Base-by-base conservation (phyloP, 2,113 vertebrate genomes). In the Formicarius rufipectus region DNA sequence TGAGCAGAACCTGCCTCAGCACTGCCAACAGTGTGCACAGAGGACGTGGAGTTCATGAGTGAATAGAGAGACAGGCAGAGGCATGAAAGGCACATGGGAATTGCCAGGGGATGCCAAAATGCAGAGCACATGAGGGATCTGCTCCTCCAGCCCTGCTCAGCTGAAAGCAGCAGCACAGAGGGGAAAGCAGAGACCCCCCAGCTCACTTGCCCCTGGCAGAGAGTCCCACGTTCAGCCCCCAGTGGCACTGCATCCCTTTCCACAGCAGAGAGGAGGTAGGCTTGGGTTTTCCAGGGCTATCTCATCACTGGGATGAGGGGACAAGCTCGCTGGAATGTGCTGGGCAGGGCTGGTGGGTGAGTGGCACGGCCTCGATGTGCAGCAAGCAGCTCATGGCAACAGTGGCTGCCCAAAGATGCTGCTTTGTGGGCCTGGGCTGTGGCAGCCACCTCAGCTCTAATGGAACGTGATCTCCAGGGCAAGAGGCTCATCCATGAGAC, bases 351-450 rank as follows among this genome's bases (percentile, higher is more conserved):
- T 63, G 72, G 15, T 25, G 28, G 44, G 28, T 21, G 5, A 68
- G n/a, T 0, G 0, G 40, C 40, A 15, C 0, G 1, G 52, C 23
- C 52, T 7, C 23, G 20, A 2, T 9, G 8, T 10, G 44, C 80
- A 47, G 35, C 31, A 44, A 37, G 28, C 55, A 60, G 31, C 30
- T 74, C 19, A 5, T 31, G 21, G 31, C 55, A 53, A 47, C 11
- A 30, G 20, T 9, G 13, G 24, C 17, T 44, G n/a, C 31, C 39
- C 35, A 49, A 18, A 42, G 50, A n/a, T 53, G 49, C 40, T 56
- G 31, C 49, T 69, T 6, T 12, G 49, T 79, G 59, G 31, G 37
- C 64, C 7, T 12, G 49, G 74, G 59, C 49, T 67, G 21, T 50
- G 66, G 23, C 24, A 40, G 28, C n/a, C 33, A 12, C 28, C 25